Evolutionary conservation across 2,797 vertebrate genomes (phyloP).

Genomic region (Lateolabrax maculatus): DNA sequence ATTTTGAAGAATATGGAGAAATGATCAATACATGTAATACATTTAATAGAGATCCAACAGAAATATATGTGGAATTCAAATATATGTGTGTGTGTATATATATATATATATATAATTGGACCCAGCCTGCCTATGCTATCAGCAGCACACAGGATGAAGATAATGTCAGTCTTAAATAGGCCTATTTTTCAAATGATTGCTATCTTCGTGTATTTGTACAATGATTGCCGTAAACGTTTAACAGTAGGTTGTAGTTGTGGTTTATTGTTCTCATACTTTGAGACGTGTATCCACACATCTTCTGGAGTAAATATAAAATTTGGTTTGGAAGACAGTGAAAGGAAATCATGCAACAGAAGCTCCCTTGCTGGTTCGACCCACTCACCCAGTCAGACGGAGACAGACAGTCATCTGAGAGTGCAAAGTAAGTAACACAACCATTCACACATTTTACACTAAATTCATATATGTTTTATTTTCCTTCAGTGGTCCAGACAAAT

Average conservation of each 20-base stretch:
- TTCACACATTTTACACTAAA: slow-evolving; percentile 23
- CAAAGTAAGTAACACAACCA: not conserved
- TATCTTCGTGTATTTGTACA: slow-evolving; percentile 19
- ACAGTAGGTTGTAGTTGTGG: not conserved
- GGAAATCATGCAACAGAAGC: not conserved
- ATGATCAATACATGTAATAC: not conserved
- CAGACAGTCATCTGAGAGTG: not conserved
- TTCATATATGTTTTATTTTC: slow-evolving; percentile 25
- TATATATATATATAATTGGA: not conserved
- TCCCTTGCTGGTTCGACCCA: not conserved
- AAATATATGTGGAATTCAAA: not conserved
- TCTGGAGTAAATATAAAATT: slow-evolving; percentile 6
- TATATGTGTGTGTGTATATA: too few relatives aligned
- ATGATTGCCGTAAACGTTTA: slow-evolving; percentile 11
- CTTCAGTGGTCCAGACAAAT: slow-evolving; percentile 26
- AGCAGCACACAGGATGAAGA: slow-evolving; percentile 40
- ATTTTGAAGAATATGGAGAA: not conserved
- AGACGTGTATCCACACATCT: not conserved
- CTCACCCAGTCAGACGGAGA: not conserved
- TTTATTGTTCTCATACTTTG: not conserved
- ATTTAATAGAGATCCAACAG: not conserved
- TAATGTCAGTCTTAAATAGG: slow-evolving; percentile 31
- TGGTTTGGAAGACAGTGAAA: not conserved
- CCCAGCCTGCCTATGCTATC: slow-evolving; percentile 14
- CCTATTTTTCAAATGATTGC: slow-evolving; percentile 36